A percentile compares a stretch with the other conserved stretches of the same genome.
phyloP scores from a whole-genome alignment of 2,888 invertebrate genomes.

The Anticlea derivata region DNA sequence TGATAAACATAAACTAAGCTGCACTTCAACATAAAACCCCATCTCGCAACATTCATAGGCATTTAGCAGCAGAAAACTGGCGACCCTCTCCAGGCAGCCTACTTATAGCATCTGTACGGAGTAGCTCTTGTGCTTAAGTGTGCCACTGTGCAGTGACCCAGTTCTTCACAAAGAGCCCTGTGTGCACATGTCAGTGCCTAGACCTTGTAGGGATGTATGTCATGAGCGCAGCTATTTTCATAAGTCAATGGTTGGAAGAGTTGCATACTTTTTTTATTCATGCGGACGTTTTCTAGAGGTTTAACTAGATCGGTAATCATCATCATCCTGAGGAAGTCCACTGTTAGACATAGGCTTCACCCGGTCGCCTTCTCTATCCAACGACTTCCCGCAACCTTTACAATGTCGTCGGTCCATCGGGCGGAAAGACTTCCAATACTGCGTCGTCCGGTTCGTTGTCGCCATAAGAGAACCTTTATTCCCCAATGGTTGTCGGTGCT shows the following conservation, averaged over 20 bases:
- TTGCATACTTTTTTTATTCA: constrained; percentile 8
- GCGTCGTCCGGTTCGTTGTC: no score
- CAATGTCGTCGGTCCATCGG: no score
- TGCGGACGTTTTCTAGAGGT: constrained; percentile 1
- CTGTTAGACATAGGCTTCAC: no score
- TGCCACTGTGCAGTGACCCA: constrained; percentile 55
- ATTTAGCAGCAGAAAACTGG: constrained; percentile 23
- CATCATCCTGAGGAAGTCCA: no score
- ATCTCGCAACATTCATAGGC: constrained; percentile 20
- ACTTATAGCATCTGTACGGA: constrained; percentile 27
- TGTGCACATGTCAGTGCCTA: constrained; percentile 39
- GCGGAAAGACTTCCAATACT: no score
- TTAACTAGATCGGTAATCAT: no score
- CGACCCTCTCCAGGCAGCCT: constrained; percentile 17
- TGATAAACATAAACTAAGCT: not conserved
- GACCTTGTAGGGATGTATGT: constrained; percentile 36
- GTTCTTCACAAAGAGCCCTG: constrained; percentile 50
- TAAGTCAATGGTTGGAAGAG: constrained; percentile 29
- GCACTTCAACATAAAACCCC: constrained; percentile 7
- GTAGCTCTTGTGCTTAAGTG: constrained; percentile 40
- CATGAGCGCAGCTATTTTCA: constrained; percentile 33
- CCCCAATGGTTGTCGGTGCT: no score
- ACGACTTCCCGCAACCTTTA: no score
- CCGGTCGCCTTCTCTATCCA: no score
- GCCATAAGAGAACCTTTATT: no score